Evolutionary conservation across 2,888 invertebrate genomes (phyloP).

Genomic region (Plemyria rubiginata): DNA sequence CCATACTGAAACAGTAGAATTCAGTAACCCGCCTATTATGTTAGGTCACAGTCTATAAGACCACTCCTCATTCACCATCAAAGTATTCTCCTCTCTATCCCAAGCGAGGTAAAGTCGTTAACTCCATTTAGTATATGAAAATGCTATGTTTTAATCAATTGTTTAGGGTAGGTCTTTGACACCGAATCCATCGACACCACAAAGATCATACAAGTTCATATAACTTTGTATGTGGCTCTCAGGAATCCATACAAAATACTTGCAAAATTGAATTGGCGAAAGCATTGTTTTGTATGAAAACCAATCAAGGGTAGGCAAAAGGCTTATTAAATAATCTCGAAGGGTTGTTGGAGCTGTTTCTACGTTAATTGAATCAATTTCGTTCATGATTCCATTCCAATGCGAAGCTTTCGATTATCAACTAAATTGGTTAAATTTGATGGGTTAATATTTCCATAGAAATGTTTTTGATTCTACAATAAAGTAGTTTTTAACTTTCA

Average conservation of each 20-base stretch:
- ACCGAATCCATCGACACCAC: conserved; percentile 28
- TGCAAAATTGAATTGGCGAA: conserved; percentile 23
- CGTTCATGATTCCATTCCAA: conserved; percentile 28
- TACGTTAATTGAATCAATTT: conserved; percentile 34
- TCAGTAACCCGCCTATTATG: conserved; percentile 1
- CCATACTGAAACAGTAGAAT: not conserved
- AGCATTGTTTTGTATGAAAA: conserved; percentile 29
- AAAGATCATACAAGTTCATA: conserved; percentile 39
- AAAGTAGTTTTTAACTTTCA: not conserved
- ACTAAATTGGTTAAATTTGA: conserved; percentile 31
- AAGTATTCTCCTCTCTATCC: conserved; percentile 8
- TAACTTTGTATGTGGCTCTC: conserved; percentile 20
- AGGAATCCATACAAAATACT: conserved; percentile 37
- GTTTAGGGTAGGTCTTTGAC: conserved; percentile 29
- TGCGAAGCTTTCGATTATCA: conserved; percentile 25
- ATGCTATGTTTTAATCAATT: conserved; percentile 26
- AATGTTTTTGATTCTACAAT: conserved; percentile 1
- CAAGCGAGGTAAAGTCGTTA: not conserved
- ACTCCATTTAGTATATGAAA: not conserved
- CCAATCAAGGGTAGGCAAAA: conserved; percentile 27
- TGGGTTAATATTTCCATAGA: conserved; percentile 14
- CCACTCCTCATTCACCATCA: conserved; percentile 22
- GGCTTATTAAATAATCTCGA: conserved; percentile 36
- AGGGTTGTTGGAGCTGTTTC: conserved; percentile 22
- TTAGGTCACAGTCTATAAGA: conserved; percentile 26